These are phyloP conservation scores for Diarsia mendica DNA, from an alignment of 2,888 invertebrate genomes.

Conservation along the genomic window DNA sequence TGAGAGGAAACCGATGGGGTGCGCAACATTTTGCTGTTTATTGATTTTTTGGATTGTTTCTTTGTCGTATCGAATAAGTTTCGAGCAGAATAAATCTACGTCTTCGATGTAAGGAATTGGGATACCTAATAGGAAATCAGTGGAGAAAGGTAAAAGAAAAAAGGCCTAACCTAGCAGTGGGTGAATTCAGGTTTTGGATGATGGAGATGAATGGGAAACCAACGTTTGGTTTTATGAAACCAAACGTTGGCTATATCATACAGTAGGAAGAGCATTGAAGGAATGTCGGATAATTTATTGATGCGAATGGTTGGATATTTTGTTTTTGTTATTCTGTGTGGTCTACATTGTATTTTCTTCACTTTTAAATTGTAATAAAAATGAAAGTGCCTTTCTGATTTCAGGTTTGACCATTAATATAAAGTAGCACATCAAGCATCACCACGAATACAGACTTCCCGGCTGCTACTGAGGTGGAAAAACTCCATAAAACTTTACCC, in stretches of 20 bases:
- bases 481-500: not conserved
- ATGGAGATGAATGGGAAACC: not conserved
- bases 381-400: not conserved
- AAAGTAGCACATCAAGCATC: not conserved
- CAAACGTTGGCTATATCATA: too few relatives aligned
- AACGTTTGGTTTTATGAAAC: not conserved
- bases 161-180: too few relatives aligned
- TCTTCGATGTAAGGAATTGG: not conserved
- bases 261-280: too few relatives aligned
- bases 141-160: too few relatives aligned
- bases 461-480: not conserved
- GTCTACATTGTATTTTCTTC: not conserved
- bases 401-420: not conserved
- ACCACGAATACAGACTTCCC: not conserved
- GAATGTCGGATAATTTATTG: not conserved
- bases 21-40: slow-evolving; percentile 67
- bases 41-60: not conserved
- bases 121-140: too few relatives aligned
- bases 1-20: slow-evolving; percentile 75
- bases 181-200: too few relatives aligned
- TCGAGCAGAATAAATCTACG: too few relatives aligned
- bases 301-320: not conserved
- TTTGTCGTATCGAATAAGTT: not conserved
- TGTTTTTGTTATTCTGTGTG: not conserved
- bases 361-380: not conserved